Conservation (phyloP, 2,113 vertebrate species). For the Odocoileus hemionus region DNA sequence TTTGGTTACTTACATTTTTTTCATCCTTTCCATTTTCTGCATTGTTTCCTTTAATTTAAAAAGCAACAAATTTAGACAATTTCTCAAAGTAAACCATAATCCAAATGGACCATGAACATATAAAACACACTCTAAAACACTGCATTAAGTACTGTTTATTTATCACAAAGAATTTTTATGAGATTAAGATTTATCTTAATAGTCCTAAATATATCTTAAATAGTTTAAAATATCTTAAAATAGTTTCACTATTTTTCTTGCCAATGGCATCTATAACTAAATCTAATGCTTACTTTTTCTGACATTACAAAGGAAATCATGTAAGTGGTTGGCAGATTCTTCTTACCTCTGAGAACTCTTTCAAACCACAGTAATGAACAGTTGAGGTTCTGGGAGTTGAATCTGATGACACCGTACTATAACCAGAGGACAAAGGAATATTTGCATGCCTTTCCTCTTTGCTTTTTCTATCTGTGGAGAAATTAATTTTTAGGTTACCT, state of each 20-base stretch:
- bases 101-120: constrained; percentile 65
- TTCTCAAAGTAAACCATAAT: constrained; percentile 72
- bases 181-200: constrained; percentile 45
- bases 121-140: constrained; percentile 55
- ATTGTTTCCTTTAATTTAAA: constrained; percentile 87
- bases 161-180: constrained; percentile 58
- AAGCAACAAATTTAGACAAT: constrained; percentile 76
- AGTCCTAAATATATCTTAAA: too few species aligned
- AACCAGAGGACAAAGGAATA: constrained; percentile 68
- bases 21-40: constrained; percentile 88
- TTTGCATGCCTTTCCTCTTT: constrained; percentile 68
- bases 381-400: constrained; percentile 63
- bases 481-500: constrained; percentile 65
- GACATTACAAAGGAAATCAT: constrained; percentile 68
- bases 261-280: constrained; percentile 45
- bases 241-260: constrained; percentile 56
- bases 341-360: constrained; percentile 82
- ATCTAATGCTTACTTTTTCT: constrained; percentile 65
- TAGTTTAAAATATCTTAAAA: too few species aligned
- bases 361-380: constrained; percentile 75
- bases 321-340: constrained; percentile 57
- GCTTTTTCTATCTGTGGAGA: constrained; percentile 74
- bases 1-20: constrained; percentile 89
- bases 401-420: constrained; percentile 69
- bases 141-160: constrained; percentile 52